Base-by-base conservation (phyloP, 2,113 vertebrate species). In the Hydrolagus affinis region DNA sequence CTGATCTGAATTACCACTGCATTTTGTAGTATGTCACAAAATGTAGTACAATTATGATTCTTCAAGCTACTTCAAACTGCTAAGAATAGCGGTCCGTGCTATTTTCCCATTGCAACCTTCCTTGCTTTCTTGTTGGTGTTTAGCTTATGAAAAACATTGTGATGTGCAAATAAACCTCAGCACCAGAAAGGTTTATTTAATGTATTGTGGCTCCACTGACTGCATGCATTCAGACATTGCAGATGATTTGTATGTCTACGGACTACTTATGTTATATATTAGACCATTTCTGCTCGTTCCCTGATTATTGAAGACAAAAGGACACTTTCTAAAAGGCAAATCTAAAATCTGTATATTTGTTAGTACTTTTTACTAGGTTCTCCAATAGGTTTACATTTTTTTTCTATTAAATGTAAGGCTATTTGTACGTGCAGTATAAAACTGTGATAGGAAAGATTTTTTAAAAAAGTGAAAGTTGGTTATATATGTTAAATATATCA, bases 131-230 rank as follows among this genome's bases (percentile, higher is more conserved):
- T 62, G 76, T 64, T 25, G 60, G 57, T 80, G 56, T 23, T 25
- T 59, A 77, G 17, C 11, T 56, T 75, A 56, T 75, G 14, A 57
- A 60, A 11, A 77, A 57, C 56, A 62, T 28, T 80, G 76, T 80
- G 57, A 80, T 25, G 59, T 80, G 75, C 57, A 77, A 80, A 80
- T 80, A 80, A 80, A 80, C 19, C 73, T 80, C n/a, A 60, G 23
- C 25, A 32, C 76, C 25, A 23, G 62, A 59, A 78, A 10, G 21
- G 57, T 76, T 57, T 0, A 76, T 11, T 75, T 15, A 75, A 11
- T 62, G 12, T 78, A 14, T 25, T 80, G 15, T 80, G 19, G 23
- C n/a, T 62, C 57, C 11, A 80, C n/a, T 57, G 62, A 77, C 56
- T 60, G 62, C 59, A 60, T 60, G 75, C 17, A 60, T 60, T 10